These are phyloP conservation scores for Melinaea marsaeus DNA, from an alignment of 2,888 invertebrate species.

Conservation along the genomic window DNA sequence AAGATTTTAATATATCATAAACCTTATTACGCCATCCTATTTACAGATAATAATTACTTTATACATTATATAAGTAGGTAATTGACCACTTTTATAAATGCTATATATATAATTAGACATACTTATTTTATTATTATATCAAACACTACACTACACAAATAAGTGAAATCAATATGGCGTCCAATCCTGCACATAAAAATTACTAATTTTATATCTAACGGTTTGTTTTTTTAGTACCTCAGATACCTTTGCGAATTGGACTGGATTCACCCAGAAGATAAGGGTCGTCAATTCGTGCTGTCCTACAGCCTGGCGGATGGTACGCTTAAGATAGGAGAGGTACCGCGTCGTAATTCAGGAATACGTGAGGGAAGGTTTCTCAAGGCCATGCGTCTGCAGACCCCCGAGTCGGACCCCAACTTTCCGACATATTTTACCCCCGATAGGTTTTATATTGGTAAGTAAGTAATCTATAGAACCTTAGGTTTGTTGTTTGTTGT, in stretches of 20 bases:
- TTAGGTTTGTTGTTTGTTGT: too few species aligned
- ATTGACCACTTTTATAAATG: too few species aligned
- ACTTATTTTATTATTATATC: too few species aligned
- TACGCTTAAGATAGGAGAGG: constrained; percentile 85
- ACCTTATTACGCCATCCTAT: too few species aligned
- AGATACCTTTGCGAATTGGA: constrained; percentile 88
- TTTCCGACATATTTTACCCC: constrained; percentile 87
- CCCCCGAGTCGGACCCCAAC: constrained; percentile 82
- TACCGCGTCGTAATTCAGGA: constrained; percentile 85
- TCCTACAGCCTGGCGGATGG: constrained; percentile 87
- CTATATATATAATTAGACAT: too few species aligned
- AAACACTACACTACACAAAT: too few species aligned
- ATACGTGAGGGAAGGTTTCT: constrained; percentile 87
- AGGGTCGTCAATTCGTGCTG: constrained; percentile 84
- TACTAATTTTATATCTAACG: not conserved
- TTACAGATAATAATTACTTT: too few species aligned
- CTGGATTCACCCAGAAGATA: constrained; percentile 87
- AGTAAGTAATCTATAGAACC: constrained; percentile 29
- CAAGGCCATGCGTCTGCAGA: constrained; percentile 80
- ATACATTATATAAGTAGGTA: too few species aligned
- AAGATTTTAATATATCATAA: too few species aligned
- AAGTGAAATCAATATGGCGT: not conserved
- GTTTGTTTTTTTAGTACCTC: constrained; percentile 63
- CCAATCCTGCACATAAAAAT: not conserved
- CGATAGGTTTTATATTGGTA: constrained; percentile 87